Evolutionary conservation across 2,888 invertebrate species (phyloP), one percentile per base, ranked within the genome.

Genomic region (Sympetrum striolatum): DNA sequence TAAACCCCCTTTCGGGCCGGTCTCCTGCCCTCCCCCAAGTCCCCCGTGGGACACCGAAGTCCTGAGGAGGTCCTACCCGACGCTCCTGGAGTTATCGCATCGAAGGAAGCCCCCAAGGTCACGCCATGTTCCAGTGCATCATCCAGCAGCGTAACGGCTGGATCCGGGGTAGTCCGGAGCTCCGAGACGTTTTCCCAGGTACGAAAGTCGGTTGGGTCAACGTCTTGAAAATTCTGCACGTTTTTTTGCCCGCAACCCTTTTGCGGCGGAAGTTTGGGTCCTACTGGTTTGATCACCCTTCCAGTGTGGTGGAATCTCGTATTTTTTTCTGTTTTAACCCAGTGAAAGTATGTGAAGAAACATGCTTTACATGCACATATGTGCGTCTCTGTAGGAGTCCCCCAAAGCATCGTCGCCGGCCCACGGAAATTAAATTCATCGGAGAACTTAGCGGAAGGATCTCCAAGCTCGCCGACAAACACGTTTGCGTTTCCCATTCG

Each of bases 121-220:
- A 86, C 91, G 93, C 93, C 93, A 97, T 97, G 97, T 97, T 97
- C 94, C 97, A 97, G 95, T 97, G 97, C 94, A 97, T 97, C 93
- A 97, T 97, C 93, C 97, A 97, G 94, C 97, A 96, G 94, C 96
- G 96, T 93, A 96, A 96, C 93, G 96, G 96, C 93, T 97, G 97
- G 96, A 96, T 96, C 93, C 95, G 96, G 94, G 96, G 96, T 92
- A 96, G 95, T 93, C 96, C 96, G 92, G 96, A 97, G 94, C 95
- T 96, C 93, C 95, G 96, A 93, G 96, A 96, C 93, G 96, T 96
- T 48, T 96, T 96, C 94, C 96, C 96, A 96, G 97, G 97, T 97
- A 95, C 93, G 94, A 92, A 25, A 58, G 35, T 37, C 44, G 48
- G 86, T 90, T 91, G 37, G 39, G 73, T 31, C 25, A 31, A 14